Percentiles rank a stretch among this genome's conserved stretches.
Conservation (phyloP, 1,140 invertebrate species). For the Apis laboriosa region DNA sequence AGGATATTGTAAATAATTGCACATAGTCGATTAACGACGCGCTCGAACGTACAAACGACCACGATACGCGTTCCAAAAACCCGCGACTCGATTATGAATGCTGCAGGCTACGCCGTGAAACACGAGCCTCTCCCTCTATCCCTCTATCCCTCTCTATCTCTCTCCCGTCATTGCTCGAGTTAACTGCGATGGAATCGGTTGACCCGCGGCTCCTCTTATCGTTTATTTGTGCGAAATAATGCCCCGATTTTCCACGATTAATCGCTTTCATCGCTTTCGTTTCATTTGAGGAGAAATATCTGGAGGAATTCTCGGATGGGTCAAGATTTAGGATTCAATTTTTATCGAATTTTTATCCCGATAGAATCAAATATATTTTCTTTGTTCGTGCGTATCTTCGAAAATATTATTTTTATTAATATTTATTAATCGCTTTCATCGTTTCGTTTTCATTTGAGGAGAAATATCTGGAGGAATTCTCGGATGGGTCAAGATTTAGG, state of each 20-base stretch:
- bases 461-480: no score
- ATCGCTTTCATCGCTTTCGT: neutral
- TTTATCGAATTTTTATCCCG: no score
- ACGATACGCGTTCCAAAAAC: slow-evolving; percentile 17
- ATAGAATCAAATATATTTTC: no score
- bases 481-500: no score
- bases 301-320: no score
- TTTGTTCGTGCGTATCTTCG: no score
- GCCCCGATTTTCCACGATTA: neutral
- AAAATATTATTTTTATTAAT: no score
- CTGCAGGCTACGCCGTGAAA: slow-evolving; percentile 17
- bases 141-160: no score
- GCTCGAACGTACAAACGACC: slow-evolving; percentile 24
- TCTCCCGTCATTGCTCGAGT: slow-evolving; percentile 13
- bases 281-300: no score
- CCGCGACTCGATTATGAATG: slow-evolving; percentile 31
- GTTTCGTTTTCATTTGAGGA: no score
- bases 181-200: slow-evolving; percentile 8
- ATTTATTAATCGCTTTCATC: neutral
- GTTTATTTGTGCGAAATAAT: neutral
- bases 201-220: neutral
- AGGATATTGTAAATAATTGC: slow-evolving; percentile 52
- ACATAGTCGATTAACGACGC: slow-evolving; percentile 43
- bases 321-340: no score
- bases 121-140: no score